phyloP scores from a whole-genome alignment of 2,113 vertebrate species.

The Asarcornis scutulata region DNA sequence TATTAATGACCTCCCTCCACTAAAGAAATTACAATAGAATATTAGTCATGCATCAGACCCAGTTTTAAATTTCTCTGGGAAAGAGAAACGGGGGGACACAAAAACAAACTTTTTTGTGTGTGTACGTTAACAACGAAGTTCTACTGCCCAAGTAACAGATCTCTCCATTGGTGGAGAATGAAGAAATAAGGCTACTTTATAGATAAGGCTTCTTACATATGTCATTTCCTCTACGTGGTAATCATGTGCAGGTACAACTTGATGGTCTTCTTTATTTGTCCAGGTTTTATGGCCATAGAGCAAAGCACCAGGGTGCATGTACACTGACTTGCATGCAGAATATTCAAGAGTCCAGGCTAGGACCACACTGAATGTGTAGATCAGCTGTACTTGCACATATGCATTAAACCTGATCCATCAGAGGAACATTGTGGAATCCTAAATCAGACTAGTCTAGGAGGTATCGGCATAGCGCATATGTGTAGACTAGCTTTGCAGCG shows the following conservation, averaged over 20 bases:
- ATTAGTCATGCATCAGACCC: background rate
- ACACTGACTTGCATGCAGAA: background rate
- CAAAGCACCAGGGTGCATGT: background rate
- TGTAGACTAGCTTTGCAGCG: background rate
- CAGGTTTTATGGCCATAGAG: background rate
- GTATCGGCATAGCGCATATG: fast-evolving
- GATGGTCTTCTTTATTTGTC: background rate
- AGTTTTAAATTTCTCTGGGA: background rate
- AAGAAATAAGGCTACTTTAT: background rate
- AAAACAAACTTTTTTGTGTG: background rate
- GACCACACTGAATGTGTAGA: background rate
- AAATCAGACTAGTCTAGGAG: background rate
- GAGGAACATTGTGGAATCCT: fast-evolving
- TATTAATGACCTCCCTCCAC: background rate
- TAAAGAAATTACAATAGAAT: background rate
- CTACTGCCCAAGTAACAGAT: background rate
- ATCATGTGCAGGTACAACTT: background rate
- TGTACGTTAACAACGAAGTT: background rate
- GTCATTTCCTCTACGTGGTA: background rate
- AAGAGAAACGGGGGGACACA: background rate
- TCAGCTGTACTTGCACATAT: background rate
- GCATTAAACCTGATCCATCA: background rate
- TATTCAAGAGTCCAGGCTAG: background rate
- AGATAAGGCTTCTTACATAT: background rate
- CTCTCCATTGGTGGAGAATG: background rate